Evolutionary conservation across 2,888 invertebrate genomes (phyloP).

Genomic region (Yponomeuta sedellus): DNA sequence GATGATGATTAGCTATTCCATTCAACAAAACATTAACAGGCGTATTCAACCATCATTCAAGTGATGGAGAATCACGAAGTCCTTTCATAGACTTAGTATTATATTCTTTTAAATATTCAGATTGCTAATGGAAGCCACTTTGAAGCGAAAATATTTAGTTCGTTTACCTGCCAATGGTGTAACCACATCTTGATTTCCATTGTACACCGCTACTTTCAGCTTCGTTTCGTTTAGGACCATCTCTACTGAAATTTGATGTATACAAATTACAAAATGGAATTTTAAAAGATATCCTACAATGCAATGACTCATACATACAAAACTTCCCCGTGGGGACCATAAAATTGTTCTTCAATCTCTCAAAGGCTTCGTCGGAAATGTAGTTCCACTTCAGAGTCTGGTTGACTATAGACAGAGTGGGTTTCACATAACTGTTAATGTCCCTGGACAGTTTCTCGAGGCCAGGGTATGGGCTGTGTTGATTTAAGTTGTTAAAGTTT

Average conservation of each 20-base stretch:
- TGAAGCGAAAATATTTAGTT: no score
- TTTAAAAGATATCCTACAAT: neutral
- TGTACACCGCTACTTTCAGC: slow-evolving; percentile 56
- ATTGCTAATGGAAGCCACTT: no score
- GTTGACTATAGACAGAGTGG: slow-evolving; percentile 48
- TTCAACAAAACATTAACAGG: no score
- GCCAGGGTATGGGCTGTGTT: slow-evolving; percentile 40
- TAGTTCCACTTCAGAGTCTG: slow-evolving; percentile 50
- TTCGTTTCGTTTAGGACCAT: slow-evolving; percentile 49
- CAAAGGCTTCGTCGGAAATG: slow-evolving; percentile 40
- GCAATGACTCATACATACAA: slow-evolving; percentile 41
- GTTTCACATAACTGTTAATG: slow-evolving; percentile 55
- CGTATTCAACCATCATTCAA: no score
- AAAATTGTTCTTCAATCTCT: slow-evolving; percentile 43
- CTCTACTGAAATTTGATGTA: slow-evolving; percentile 52
- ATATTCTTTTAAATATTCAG: no score
- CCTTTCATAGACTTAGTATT: no score
- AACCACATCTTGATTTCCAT: slow-evolving; percentile 61
- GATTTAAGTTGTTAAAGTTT: slow-evolving; percentile 59
- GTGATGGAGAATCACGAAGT: no score
- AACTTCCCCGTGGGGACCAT: slow-evolving; percentile 53
- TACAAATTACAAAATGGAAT: neutral
- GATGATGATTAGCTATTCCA: no score
- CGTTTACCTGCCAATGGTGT: slow-evolving; percentile 58
- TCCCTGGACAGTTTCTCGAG: slow-evolving; percentile 37